Percentiles rank a stretch among this genome's conserved stretches.
These are phyloP conservation scores for Salmo trutta DNA, from an alignment of 2,797 vertebrate genomes.

Conservation along the genomic window DNA sequence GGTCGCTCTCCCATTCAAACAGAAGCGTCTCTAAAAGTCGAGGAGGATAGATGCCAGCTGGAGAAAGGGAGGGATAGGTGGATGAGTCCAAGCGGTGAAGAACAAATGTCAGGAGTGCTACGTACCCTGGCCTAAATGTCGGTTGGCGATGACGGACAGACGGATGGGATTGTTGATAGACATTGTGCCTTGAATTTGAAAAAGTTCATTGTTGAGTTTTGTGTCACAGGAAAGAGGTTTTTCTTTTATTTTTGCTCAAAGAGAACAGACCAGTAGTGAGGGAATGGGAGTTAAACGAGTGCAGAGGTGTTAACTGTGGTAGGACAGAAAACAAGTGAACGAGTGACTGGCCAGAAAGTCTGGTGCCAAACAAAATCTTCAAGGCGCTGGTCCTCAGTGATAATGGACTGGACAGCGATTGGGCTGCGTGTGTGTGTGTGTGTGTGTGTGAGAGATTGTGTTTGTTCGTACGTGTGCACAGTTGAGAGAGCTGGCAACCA, in stretches of 20 bases:
- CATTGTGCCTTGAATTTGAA: conserved; percentile 85
- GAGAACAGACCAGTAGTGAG: conserved; percentile 51
- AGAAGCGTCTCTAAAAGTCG: conserved; percentile 62
- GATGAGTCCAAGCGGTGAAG: conserved; percentile 57
- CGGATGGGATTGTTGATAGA: conserved; percentile 64
- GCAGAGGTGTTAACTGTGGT: conserved; percentile 21
- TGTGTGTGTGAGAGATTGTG: conserved; percentile 27
- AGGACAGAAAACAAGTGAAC: conserved; percentile 42
- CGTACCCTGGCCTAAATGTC: conserved; percentile 20
- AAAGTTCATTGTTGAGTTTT: conserved; percentile 60
- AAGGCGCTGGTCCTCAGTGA: conserved; percentile 66
- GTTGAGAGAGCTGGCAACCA: conserved; percentile 62
- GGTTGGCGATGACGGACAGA: conserved; percentile 41
- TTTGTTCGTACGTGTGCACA: conserved; percentile 42
- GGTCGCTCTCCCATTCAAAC: conserved; percentile 72
- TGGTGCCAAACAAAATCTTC: conserved; percentile 76
- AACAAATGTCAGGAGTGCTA: conserved; percentile 57
- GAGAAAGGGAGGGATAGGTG: conserved; percentile 53
- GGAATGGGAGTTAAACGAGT: conserved; percentile 39
- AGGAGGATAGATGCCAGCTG: conserved; percentile 46
- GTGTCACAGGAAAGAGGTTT: conserved; percentile 49
- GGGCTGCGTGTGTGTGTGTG: conserved; percentile 23
- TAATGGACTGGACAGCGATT: conserved; percentile 40
- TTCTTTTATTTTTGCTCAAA: conserved; percentile 48
- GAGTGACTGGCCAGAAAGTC: conserved; percentile 50